Conservation (phyloP, 2,113 vertebrate species). For the Sinocyclocheilus maitianheensis region DNA sequence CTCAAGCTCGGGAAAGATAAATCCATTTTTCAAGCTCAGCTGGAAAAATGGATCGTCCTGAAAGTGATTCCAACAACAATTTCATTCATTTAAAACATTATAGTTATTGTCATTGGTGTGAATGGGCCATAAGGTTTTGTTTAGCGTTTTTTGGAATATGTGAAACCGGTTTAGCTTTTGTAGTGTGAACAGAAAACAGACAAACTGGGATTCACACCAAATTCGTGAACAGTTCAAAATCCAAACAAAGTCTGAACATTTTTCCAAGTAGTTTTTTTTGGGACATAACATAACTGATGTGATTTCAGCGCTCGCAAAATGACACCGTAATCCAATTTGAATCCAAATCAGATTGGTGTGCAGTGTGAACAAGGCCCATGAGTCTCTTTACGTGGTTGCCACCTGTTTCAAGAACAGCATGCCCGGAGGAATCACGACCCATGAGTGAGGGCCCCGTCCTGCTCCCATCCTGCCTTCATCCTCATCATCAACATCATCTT, state of each 20-base stretch:
- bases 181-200: conserved; percentile 4
- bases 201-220: background rate
- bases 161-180: background rate
- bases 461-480: conserved; percentile 61
- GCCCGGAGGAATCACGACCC: conserved; percentile 88
- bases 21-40: no score
- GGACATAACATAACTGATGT: background rate
- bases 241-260: background rate
- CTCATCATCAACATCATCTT: conserved; percentile 61
- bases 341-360: background rate
- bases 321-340: background rate
- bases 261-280: background rate
- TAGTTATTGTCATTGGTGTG: background rate
- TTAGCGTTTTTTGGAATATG: background rate
- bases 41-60: no score
- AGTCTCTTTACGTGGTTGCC: conserved; percentile 77
- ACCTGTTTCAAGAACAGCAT: conserved; percentile 88
- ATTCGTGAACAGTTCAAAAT: background rate
- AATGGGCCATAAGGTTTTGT: background rate
- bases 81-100: no score
- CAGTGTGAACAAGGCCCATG: background rate
- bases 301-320: background rate
- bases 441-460: conserved; percentile 72
- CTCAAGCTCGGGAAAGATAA: background rate
- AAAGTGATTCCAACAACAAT: background rate